Conservation (phyloP, 1,140 invertebrate genomes). For the Idris sp. region DNA sequence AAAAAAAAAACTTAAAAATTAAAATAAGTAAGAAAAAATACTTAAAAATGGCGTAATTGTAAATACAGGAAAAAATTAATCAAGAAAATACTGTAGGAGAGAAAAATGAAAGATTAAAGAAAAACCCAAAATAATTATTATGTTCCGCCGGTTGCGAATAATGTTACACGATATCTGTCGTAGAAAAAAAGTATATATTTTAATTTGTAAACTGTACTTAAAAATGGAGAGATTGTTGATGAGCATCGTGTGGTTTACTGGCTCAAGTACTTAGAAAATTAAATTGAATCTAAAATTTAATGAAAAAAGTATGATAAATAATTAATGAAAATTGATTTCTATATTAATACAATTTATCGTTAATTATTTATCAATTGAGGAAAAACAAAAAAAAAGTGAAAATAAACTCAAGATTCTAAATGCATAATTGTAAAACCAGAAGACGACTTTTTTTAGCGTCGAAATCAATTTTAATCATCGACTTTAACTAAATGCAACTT, state of each 20-base stretch:
- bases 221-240: constrained; percentile 35
- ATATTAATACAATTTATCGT: no score
- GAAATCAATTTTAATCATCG: constrained; percentile 41
- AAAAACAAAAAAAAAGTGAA: neutral
- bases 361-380: constrained; percentile 1
- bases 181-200: constrained; percentile 67
- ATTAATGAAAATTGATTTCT: no score
- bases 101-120: constrained; percentile 8
- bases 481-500: constrained; percentile 44
- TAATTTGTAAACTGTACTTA: constrained; percentile 63
- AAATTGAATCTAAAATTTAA: no score
- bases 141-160: constrained; percentile 39
- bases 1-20: neutral
- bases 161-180: constrained; percentile 65
- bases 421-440: constrained; percentile 39
- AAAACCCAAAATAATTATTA: constrained; percentile 40
- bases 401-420: constrained; percentile 50
- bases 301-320: no score
- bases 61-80: constrained; percentile 16
- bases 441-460: constrained; percentile 27
- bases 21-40: no score
- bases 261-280: constrained; percentile 63
- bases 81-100: constrained; percentile 21
- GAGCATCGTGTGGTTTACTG: constrained; percentile 49
- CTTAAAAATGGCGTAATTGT: constrained; percentile 14